Evolutionary conservation across 2,797 vertebrate genomes (phyloP).

Genomic region (Trichosurus vulpecula): DNA sequence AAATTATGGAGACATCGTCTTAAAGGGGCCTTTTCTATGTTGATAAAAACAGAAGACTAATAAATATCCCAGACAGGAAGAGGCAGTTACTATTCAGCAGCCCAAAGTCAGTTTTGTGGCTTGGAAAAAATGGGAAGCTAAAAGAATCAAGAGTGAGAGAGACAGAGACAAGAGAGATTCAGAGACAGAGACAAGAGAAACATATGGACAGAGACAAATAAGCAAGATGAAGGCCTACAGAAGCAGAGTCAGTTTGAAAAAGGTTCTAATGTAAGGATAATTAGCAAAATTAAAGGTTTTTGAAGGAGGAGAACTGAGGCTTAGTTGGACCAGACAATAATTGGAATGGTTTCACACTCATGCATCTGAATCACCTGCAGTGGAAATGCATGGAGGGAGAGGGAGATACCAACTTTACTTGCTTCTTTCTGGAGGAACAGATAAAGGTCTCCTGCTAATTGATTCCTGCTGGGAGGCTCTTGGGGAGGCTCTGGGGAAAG

Average conservation of each 20-base stretch:
- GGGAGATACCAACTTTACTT: accelerated
- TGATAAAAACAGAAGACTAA: constrained; percentile 1
- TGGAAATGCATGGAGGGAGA: background rate
- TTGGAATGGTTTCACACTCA: constrained; percentile 46
- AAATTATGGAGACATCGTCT: constrained; percentile 76
- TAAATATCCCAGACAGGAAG: constrained; percentile 66
- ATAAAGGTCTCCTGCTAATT: accelerated
- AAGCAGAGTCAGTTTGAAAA: constrained; percentile 77
- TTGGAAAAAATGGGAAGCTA: constrained; percentile 82
- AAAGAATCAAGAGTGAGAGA: constrained; percentile 24
- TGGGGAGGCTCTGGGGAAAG: background rate
- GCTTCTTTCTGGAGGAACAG: background rate
- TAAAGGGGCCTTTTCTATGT: constrained; percentile 81
- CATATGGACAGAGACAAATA: background rate
- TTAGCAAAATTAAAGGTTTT: constrained; percentile 80
- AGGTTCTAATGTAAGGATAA: constrained; percentile 77
- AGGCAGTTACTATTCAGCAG: constrained; percentile 74
- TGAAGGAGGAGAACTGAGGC: constrained; percentile 66
- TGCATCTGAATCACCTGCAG: constrained; percentile 58
- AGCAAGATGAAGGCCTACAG: constrained; percentile 67
- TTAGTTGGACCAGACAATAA: constrained; percentile 63
- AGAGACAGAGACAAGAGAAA: background rate
- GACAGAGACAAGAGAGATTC: background rate
- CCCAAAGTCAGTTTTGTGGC: constrained; percentile 75
- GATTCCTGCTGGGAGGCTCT: accelerated